Evolutionary conservation across 2,797 vertebrate genomes (phyloP).

Genomic region (Cryptoprocta ferox): DNA sequence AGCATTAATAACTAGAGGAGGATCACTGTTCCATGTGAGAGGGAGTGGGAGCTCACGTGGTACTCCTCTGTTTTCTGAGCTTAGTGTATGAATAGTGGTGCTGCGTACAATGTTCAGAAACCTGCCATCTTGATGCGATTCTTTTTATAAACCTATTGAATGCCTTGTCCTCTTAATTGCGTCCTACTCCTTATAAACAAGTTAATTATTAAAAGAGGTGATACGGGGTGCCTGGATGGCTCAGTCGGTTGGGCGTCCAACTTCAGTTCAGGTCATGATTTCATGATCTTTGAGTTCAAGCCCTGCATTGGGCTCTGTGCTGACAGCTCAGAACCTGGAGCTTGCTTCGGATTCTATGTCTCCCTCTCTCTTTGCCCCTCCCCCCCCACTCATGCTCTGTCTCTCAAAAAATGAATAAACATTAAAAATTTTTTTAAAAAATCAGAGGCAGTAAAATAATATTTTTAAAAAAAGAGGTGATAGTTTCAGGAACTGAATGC

Average conservation of each 20-base stretch:
- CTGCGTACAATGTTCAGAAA: not conserved
- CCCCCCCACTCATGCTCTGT: too few relatives aligned
- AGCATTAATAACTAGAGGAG: slow-evolving; percentile 25
- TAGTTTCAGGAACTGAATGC: not conserved
- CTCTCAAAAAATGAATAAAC: too few relatives aligned
- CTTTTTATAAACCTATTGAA: slow-evolving; percentile 46
- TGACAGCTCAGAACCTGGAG: too few relatives aligned
- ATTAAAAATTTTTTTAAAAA: too few relatives aligned
- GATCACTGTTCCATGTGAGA: slow-evolving; percentile 35
- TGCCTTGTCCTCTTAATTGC: not conserved
- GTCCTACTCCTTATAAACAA: not conserved
- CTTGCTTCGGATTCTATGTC: too few relatives aligned
- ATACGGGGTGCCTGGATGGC: not conserved
- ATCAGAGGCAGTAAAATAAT: too few relatives aligned
- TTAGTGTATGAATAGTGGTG: slow-evolving; percentile 34
- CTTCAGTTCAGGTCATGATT: too few relatives aligned
- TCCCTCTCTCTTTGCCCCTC: too few relatives aligned
- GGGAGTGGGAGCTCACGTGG: slow-evolving; percentile 36
- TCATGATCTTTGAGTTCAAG: accelerated
- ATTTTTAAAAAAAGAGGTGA: not conserved
- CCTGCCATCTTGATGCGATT: slow-evolving; percentile 28
- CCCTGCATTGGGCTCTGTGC: too few relatives aligned
- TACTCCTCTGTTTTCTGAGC: slow-evolving; percentile 31
- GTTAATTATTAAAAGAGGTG: not conserved
- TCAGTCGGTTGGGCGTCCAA: too few relatives aligned